These are phyloP conservation scores for Streblospio benedicti DNA, from an alignment of 1,140 invertebrate genomes.

Conservation along the genomic window DNA sequence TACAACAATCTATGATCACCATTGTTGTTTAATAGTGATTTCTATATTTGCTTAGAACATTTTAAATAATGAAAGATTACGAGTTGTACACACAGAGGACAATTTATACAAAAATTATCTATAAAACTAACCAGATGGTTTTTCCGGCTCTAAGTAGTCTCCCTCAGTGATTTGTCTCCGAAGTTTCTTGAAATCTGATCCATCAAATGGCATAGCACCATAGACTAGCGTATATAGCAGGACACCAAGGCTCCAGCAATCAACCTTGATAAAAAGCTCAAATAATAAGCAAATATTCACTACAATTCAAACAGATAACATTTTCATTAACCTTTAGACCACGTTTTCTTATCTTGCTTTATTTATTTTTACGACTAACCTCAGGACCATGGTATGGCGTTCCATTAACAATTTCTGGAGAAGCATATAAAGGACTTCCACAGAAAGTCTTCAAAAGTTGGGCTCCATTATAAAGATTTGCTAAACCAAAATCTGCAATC, in stretches of 20 bases:
- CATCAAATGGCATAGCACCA: conserved; percentile 99
- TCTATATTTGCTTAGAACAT: not conserved
- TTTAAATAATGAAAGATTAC: not conserved
- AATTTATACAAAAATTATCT: not conserved
- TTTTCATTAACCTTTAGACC: too few species aligned
- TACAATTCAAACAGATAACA: not conserved
- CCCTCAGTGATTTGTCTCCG: conserved; percentile 94
- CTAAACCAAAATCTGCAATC: conserved; percentile 98
- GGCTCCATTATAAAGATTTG: conserved; percentile 84
- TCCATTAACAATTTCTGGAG: conserved; percentile 97
- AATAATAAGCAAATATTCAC: not conserved
- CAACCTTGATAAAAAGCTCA: conserved; percentile 51
- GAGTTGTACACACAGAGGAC: not conserved
- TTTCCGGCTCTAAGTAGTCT: conserved; percentile 93
- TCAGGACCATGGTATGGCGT: conserved; percentile 96
- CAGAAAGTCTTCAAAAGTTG: conserved; percentile 83
- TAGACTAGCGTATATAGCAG: conserved; percentile 95
- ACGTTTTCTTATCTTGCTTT: too few species aligned
- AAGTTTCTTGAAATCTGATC: conserved; percentile 91
- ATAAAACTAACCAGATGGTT: conserved; percentile 69
- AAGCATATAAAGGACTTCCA: conserved; percentile 94
- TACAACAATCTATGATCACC: too few species aligned
- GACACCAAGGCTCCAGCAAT: conserved; percentile 94
- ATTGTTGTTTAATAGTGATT: not conserved
- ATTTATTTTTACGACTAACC: too few species aligned